phyloP scores from a whole-genome alignment of 2,888 invertebrate genomes.

The Lasioglossum pauxillum region DNA sequence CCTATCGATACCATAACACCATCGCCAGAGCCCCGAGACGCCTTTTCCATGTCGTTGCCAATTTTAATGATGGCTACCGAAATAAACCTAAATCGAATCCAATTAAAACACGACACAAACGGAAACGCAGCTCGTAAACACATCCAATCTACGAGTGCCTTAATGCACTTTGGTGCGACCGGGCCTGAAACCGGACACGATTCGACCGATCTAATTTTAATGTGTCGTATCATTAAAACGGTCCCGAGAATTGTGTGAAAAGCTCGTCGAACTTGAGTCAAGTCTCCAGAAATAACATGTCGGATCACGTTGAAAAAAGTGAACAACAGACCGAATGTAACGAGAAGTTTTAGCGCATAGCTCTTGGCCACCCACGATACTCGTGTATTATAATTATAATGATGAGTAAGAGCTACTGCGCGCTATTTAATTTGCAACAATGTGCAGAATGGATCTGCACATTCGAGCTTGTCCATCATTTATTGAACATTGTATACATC shows the following conservation, averaged over 20 bases:
- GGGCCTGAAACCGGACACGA: slow-evolving; percentile 45
- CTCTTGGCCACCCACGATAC: slow-evolving; percentile 20
- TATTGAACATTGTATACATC: background rate
- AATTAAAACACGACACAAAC: slow-evolving; percentile 1
- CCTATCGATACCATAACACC: background rate
- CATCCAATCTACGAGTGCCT: background rate
- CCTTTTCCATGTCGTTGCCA: slow-evolving; percentile 1
- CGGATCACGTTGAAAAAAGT: slow-evolving; percentile 31
- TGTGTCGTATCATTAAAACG: slow-evolving; percentile 41
- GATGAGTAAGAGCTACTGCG: background rate
- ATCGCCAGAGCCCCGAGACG: background rate
- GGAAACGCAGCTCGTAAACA: slow-evolving; percentile 15
- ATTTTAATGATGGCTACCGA: background rate
- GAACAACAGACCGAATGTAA: slow-evolving; percentile 21
- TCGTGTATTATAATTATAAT: background rate
- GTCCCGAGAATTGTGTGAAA: slow-evolving; percentile 25
- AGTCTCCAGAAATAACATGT: slow-evolving; percentile 55
- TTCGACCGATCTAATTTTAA: slow-evolving; percentile 55
- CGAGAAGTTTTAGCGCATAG: background rate
- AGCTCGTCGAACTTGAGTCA: slow-evolving; percentile 48
- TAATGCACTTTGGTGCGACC: slow-evolving; percentile 19
- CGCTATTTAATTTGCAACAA: background rate
- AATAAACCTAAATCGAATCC: slow-evolving; percentile 31
- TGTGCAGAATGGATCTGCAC: background rate
- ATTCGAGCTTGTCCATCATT: background rate